Evolutionary conservation across 1,140 invertebrate genomes (phyloP).

Genomic region (Ceratitis capitata): DNA sequence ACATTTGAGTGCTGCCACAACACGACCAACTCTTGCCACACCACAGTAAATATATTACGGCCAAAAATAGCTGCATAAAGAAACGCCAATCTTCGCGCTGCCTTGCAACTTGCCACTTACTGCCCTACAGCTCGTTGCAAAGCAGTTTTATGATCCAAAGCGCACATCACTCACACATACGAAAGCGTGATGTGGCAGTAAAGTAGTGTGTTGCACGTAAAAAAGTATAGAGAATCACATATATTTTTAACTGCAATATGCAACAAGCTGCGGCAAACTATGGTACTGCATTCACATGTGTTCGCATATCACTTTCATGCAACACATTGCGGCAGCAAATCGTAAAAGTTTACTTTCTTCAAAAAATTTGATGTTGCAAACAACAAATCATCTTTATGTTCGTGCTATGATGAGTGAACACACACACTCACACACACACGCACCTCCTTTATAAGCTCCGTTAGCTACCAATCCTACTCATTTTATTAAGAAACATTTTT

Average conservation of each 20-base stretch:
- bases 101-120: background rate
- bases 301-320: conserved; percentile 12
- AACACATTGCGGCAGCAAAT: conserved; percentile 31
- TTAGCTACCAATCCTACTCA: too few relatives aligned
- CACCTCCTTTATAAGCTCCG: too few relatives aligned
- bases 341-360: conserved; percentile 28
- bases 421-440: background rate
- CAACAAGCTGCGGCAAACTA: conserved; percentile 24
- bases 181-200: background rate
- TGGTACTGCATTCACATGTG: background rate
- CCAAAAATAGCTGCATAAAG: background rate
- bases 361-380: conserved; percentile 22
- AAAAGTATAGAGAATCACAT: background rate
- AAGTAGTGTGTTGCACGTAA: background rate
- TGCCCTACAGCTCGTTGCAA: background rate
- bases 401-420: too few relatives aligned
- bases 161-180: background rate
- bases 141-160: background rate
- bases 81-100: background rate
- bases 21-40: background rate
- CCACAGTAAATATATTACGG: background rate
- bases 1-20: background rate
- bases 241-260: background rate
- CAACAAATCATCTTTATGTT: conserved; percentile 9
- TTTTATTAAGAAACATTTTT: background rate